Evolutionary conservation across 2,113 vertebrate genomes (phyloP), one percentile per base, ranked within the genome.

Genomic region (Parotia lawesii): DNA sequence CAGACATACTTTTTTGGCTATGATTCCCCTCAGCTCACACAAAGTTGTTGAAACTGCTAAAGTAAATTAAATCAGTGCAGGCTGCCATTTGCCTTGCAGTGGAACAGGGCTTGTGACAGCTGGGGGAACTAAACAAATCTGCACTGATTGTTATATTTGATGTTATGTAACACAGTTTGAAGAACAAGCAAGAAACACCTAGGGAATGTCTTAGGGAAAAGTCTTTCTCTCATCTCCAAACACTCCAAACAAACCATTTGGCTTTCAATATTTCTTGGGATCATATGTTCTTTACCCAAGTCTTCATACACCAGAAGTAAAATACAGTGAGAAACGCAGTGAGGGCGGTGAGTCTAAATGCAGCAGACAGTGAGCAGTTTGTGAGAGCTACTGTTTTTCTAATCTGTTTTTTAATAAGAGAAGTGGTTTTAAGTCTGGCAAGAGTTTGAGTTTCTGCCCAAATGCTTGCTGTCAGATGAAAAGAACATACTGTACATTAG

Each of bases 341-440:
- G 84, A 96, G 83, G 89, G 80, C 31, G 7, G 91, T 74, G 91
- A 90, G 58, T 61, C 48, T 76, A 93, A 95, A 87, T 9, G 38
- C 74, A 96, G 87, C 66, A 69, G 64, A 66, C 60, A 86, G 80
- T 0, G 3, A 76, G 94, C 79, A 88, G 62, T 96, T 97, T 94
- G 82, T 20, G 40, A 96, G 94, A 91, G 92, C 95, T 97, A 95
- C 98, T 98, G 98, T 84, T 98, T 98, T 98, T 97, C 96, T 96
- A 96, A 97, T 98, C 88, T 97, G 64, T 56, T 95, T 97, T 97
- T 97, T 96, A 91, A 87, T 97, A 97, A 96, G 93, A 97, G 89
- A 95, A 85, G 94, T 96, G 89, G 94, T 97, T 96, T 75, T 93
- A 97, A 92, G 89, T 88, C 90, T 97, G 94, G 93, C 61, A 97